Evolutionary conservation across 1,140 invertebrate species (phyloP).

Genomic region (Littorina saxatilis): DNA sequence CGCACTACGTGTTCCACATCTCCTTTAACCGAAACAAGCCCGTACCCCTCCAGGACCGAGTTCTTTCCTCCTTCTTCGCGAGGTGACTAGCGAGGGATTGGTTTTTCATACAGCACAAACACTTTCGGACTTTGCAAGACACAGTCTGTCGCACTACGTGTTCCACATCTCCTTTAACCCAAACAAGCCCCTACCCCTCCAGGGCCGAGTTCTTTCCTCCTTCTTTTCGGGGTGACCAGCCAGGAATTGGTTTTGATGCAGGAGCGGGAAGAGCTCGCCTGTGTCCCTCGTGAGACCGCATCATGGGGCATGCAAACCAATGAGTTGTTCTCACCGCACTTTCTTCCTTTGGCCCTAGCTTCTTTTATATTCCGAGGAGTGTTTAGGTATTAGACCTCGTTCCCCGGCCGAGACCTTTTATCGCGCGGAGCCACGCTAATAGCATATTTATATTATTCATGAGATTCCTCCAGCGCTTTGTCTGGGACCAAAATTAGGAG

Average conservation of each 20-base stretch:
- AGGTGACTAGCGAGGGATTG: too few species aligned
- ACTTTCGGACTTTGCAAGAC: too few species aligned
- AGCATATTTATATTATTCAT: conserved; percentile 55
- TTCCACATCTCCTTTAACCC: too few species aligned
- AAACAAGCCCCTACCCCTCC: too few species aligned
- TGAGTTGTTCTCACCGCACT: conserved; percentile 4
- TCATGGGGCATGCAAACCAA: conserved; percentile 35
- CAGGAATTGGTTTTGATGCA: conserved; percentile 35
- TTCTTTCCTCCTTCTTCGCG: too few species aligned
- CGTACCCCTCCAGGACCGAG: too few species aligned
- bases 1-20: too few species aligned
- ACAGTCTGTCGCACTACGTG: too few species aligned
- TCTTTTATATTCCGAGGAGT: conserved; percentile 48
- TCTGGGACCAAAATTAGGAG: conserved; percentile 47
- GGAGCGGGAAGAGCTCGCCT: neutral
- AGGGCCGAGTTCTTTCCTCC: too few species aligned
- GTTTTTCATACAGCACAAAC: too few species aligned
- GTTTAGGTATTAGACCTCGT: conserved; percentile 45
- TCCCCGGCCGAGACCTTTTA: conserved; percentile 34
- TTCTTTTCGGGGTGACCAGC: too few species aligned
- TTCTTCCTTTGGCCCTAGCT: conserved; percentile 4
- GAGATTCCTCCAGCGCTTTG: conserved; percentile 42
- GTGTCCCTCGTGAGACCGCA: conserved; percentile 8
- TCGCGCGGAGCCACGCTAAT: conserved; percentile 42
- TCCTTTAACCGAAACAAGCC: too few species aligned